Conservation (phyloP, 2,113 vertebrate genomes). For the Ptychochromis oligacanthus region DNA sequence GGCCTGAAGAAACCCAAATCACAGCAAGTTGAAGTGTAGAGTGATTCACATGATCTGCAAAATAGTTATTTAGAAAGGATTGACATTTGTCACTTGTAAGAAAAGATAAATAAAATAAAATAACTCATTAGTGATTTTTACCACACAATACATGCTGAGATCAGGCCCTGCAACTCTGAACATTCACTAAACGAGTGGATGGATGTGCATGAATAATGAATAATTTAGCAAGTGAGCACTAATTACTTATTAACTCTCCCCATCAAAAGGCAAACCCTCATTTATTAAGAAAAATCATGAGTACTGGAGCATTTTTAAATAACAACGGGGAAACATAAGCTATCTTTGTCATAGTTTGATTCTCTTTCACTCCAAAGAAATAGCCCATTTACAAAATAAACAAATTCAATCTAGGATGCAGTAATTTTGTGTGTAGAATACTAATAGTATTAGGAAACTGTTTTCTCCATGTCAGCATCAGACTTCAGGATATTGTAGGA, state of each 20-base stretch:
- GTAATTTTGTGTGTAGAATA: neutral
- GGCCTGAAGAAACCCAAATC: constrained; percentile 15
- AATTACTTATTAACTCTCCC: constrained; percentile 16
- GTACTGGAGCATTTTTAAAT: neutral
- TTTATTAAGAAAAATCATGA: neutral
- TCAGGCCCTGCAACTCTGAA: neutral
- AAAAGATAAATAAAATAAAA: neutral
- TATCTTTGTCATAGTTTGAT: neutral
- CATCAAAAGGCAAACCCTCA: neutral
- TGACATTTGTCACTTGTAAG: neutral
- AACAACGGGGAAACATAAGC: neutral
- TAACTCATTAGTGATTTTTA: neutral
- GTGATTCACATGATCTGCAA: neutral
- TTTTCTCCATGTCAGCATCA: neutral
- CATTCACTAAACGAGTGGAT: neutral
- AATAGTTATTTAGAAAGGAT: neutral
- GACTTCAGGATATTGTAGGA: neutral
- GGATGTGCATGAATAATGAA: constrained; percentile 26
- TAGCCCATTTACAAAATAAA: neutral
- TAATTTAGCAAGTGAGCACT: neutral
- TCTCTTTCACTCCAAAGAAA: neutral
- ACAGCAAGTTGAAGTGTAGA: neutral
- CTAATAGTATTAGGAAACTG: neutral
- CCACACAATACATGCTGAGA: neutral
- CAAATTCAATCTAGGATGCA: neutral